Percentiles rank a stretch among this genome's conserved stretches.
Evolutionary conservation across 2,888 invertebrate genomes (phyloP).

Genomic region (Cecidostiba fungosa): DNA sequence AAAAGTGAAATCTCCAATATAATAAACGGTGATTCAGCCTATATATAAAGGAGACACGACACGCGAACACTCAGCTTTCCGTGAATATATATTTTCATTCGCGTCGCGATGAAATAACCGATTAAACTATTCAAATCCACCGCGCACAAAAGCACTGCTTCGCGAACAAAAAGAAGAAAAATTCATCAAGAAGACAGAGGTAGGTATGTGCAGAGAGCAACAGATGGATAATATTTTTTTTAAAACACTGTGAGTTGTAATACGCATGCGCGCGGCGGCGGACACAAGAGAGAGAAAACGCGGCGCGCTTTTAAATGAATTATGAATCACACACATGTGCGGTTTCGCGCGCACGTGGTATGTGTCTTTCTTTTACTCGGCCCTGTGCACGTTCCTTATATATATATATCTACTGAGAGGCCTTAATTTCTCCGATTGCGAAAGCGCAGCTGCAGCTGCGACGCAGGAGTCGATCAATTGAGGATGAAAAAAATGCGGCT

Average conservation of each 20-base stretch:
- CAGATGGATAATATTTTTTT: slow-evolving; percentile 17
- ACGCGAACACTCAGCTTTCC: slow-evolving; percentile 1
- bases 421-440: slow-evolving; percentile 51
- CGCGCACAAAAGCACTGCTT: background rate
- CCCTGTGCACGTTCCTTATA: background rate
- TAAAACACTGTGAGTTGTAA: background rate
- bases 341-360: slow-evolving; percentile 38
- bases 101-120: background rate
- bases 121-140: background rate
- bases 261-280: background rate
- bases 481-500: background rate
- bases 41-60: background rate
- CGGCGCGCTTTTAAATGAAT: slow-evolving; percentile 47
- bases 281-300: slow-evolving; percentile 12
- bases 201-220: background rate
- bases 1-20: background rate
- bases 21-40: background rate
- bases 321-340: slow-evolving; percentile 58
- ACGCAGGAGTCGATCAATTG: background rate
- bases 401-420: background rate
- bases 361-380: background rate
- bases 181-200: background rate
- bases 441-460: slow-evolving; percentile 28
- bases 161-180: background rate
- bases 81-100: slow-evolving; percentile 15